Conservation (phyloP, 2,113 vertebrate genomes). For the Onychostoma macrolepis region DNA sequence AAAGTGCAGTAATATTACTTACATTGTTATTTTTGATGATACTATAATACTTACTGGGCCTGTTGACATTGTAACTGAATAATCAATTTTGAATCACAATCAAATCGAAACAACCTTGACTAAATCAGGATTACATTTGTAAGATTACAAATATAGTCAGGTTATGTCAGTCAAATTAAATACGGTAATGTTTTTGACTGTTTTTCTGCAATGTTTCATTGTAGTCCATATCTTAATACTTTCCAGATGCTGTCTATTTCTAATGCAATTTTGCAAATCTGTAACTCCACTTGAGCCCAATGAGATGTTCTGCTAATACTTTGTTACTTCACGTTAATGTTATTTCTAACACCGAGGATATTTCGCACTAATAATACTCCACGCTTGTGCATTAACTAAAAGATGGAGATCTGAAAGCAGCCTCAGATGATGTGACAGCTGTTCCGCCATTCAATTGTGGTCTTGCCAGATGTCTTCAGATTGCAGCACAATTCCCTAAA, state of each 20-base stretch:
- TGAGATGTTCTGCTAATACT: conserved; percentile 13
- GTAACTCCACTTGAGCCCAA: neutral
- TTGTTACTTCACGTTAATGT: conserved; percentile 24
- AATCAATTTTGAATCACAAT: neutral
- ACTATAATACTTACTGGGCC: neutral
- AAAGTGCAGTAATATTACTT: neutral
- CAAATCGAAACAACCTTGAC: neutral
- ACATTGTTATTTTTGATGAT: neutral
- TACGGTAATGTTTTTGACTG: neutral
- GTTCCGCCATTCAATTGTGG: conserved; percentile 27
- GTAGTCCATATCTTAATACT: neutral
- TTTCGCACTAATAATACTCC: conserved; percentile 9
- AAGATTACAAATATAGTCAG: neutral
- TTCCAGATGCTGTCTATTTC: neutral
- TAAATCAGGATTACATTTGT: neutral
- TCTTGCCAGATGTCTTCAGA: conserved; percentile 40
- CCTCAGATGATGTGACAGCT: conserved; percentile 15
- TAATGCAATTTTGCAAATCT: neutral
- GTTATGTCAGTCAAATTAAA: neutral
- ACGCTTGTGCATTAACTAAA: conserved; percentile 34
- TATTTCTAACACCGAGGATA: conserved; percentile 13
- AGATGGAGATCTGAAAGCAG: conserved; percentile 16
- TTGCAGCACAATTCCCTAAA: conserved; percentile 28
- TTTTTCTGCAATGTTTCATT: neutral
- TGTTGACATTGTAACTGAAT: neutral